Conservation (phyloP, 2,888 invertebrate genomes). For the Helobdella robusta region DNA sequence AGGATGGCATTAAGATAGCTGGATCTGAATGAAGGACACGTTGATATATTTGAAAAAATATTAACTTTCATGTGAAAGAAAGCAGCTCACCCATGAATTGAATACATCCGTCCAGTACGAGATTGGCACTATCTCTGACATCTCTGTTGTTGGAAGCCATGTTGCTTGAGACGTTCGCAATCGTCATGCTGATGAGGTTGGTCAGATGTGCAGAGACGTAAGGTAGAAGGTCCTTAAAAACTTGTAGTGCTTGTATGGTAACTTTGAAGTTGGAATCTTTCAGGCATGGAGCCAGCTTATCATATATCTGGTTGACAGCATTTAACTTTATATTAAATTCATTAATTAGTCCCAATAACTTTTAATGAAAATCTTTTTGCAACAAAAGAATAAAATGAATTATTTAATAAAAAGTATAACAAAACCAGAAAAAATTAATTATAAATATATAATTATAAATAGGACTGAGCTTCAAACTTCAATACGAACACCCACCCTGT, state of each 20-base stretch:
- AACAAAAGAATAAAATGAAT: not conserved
- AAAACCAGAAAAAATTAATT: not conserved
- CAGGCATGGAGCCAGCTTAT: conserved; percentile 43
- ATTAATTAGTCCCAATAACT: not conserved
- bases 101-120: conserved; percentile 41
- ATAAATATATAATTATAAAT: not conserved
- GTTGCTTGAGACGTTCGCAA: conserved; percentile 43
- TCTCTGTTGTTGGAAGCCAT: conserved; percentile 48
- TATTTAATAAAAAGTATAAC: not conserved
- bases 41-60: not conserved
- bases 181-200: conserved; percentile 34
- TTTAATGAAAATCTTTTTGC: not conserved
- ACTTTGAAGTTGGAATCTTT: conserved; percentile 50
- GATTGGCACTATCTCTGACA: conserved; percentile 42
- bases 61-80: not conserved
- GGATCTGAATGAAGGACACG: conserved; percentile 39
- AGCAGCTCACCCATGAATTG: conserved; percentile 41
- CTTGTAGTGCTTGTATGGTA: conserved; percentile 45
- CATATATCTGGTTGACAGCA: conserved; percentile 24
- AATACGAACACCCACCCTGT: conserved; percentile 41
- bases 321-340: not conserved
- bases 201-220: conserved; percentile 39
- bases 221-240: conserved; percentile 40
- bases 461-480: too few species aligned
- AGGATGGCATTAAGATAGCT: conserved; percentile 42